Evolutionary conservation across 2,888 invertebrate species (phyloP), one percentile per base, ranked within the genome.

Genomic region (Nomada ruficornis): DNA sequence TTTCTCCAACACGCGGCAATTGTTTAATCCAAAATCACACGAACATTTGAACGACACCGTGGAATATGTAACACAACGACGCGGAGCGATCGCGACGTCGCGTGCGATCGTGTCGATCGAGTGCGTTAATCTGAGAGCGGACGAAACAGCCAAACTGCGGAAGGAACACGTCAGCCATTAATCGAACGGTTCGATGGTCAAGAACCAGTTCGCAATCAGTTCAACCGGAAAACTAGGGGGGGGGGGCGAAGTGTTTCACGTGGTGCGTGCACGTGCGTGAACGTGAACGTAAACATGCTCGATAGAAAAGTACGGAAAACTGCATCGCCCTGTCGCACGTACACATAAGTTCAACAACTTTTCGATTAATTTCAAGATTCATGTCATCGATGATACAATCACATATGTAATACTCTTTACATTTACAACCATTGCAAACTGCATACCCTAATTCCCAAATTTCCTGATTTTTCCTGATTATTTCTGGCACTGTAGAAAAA

Each of bases 161-260:
- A 89, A 85, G 83, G 86, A 86, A 88, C 87, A 83, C 88, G 84
- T 82, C 83, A 82, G 81, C 86, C 88, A 88, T 88, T 90, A 88
- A 91, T 91, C 90, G 84, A 92, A 92, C 91, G 92, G 90, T 92
- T 92, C 91, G 92, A 92, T 91, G 91, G 85, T 89, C 92, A 90
- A 90, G 88, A 93, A 92, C 92, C 92, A 92, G 92, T 93, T 92
- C 90, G 89, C 87, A 88, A 91, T 91, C 89, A 91, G 92, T 90
- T 91, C 87, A 90, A 90, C 90, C 90, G 91, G 89, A 92, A 92
- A 92, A 92, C 90, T 89, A 87, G 88, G 88, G 47, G 77, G 76
- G 59, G 73, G 60, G 71, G 55, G 4, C 23, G 23, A n/a, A n/a
- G 44, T 29, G 80, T 72, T 80, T 80, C 80, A 72, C 80, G 80